Evolutionary conservation across 2,888 invertebrate species (phyloP).

Genomic region (Hartigia nigra): DNA sequence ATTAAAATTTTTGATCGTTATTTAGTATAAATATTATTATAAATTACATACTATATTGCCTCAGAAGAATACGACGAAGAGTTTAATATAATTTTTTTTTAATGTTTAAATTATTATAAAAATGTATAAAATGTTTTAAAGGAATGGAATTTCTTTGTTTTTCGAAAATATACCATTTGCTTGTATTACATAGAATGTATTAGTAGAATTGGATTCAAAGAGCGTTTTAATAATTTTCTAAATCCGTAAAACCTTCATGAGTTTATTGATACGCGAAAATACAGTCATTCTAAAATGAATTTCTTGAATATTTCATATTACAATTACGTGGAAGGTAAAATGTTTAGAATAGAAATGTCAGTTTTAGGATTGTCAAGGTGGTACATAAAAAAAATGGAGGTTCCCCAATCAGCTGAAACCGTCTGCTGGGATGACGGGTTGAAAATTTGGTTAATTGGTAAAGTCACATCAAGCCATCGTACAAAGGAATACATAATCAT

Average conservation of each 20-base stretch:
- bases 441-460: slow-evolving; percentile 44
- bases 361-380: neutral
- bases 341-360: neutral
- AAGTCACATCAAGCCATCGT: neutral
- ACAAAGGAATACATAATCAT: neutral
- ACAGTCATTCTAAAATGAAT: neutral
- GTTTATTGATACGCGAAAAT: neutral
- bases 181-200: neutral
- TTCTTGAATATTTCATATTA: neutral
- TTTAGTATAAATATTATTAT: neutral
- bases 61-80: neutral
- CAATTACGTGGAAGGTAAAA: neutral
- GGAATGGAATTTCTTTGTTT: neutral
- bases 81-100: neutral
- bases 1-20: neutral
- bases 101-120: neutral
- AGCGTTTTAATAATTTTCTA: neutral
- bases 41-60: neutral
- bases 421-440: slow-evolving; percentile 51
- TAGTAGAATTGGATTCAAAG: neutral
- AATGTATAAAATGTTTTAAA: neutral
- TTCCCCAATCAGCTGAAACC: slow-evolving; percentile 48
- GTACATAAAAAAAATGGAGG: slow-evolving; percentile 14
- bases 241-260: neutral
- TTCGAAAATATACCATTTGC: neutral